Conservation (phyloP, 2,113 vertebrate species). For the Eurypyga helias region DNA sequence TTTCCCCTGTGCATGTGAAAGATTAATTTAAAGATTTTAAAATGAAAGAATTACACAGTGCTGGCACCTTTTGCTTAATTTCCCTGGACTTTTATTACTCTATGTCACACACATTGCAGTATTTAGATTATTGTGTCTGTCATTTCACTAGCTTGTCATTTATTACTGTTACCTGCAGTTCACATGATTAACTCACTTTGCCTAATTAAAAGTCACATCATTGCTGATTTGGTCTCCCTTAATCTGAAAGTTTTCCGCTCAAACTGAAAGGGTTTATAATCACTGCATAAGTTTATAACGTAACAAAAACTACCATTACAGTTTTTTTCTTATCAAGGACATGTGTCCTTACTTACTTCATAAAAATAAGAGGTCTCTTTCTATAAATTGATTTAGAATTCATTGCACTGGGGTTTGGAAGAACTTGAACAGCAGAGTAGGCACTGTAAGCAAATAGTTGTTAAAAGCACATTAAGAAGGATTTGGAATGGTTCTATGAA, state of each 20-base stretch:
- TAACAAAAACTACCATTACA: not conserved
- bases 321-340: not conserved
- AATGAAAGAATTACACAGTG: not conserved
- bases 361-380: not conserved
- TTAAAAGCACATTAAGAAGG: not conserved
- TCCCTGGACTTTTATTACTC: not conserved
- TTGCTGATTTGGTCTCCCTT: not conserved
- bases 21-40: not conserved
- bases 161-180: not conserved
- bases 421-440: not conserved
- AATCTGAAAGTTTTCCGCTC: not conserved
- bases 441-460: not conserved
- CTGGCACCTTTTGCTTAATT: not conserved
- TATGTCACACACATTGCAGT: not conserved
- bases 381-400: not conserved
- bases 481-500: not conserved
- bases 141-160: not conserved
- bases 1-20: not conserved
- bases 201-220: not conserved
- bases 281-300: fast-evolving
- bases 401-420: not conserved
- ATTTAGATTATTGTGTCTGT: not conserved
- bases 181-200: not conserved
- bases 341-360: not conserved
- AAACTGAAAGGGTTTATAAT: not conserved